Evolutionary conservation across 2,797 vertebrate genomes (phyloP).

Genomic region (Muscicapa comitata): DNA sequence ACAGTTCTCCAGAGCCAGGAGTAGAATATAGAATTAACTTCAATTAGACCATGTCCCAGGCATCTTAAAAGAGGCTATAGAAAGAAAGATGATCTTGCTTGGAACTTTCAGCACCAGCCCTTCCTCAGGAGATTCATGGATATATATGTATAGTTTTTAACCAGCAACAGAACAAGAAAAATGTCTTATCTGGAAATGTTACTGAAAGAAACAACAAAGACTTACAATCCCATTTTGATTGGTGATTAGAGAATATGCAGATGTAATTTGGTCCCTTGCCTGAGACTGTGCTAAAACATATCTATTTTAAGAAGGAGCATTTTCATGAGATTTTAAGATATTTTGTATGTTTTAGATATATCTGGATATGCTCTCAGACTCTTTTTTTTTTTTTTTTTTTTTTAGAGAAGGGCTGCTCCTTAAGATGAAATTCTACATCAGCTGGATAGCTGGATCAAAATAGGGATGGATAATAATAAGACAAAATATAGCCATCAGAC

Average conservation of each 20-base stretch:
- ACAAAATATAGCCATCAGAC: neutral
- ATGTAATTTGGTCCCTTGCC: neutral
- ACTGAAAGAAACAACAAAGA: neutral
- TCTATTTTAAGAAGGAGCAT: neutral
- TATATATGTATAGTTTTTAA: neutral
- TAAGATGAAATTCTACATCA: neutral
- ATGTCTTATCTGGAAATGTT: neutral
- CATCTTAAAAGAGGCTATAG: neutral
- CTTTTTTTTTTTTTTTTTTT: neutral
- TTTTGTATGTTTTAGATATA: neutral
- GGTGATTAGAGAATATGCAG: neutral
- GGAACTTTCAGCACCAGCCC: neutral
- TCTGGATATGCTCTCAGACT: neutral
- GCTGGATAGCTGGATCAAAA: neutral
- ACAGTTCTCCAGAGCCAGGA: neutral
- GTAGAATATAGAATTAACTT: neutral
- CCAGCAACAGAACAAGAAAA: neutral
- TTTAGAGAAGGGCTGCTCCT: accelerated
- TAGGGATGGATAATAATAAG: neutral
- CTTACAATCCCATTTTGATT: neutral
- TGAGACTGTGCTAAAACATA: neutral
- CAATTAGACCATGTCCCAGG: neutral
- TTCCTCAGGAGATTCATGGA: neutral
- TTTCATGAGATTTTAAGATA: neutral
- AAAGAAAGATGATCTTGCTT: neutral